Percentiles rank a stretch among this genome's conserved stretches.
Evolutionary conservation across 2,797 vertebrate genomes (phyloP).

Genomic region (Cetoscarus ocellatus): DNA sequence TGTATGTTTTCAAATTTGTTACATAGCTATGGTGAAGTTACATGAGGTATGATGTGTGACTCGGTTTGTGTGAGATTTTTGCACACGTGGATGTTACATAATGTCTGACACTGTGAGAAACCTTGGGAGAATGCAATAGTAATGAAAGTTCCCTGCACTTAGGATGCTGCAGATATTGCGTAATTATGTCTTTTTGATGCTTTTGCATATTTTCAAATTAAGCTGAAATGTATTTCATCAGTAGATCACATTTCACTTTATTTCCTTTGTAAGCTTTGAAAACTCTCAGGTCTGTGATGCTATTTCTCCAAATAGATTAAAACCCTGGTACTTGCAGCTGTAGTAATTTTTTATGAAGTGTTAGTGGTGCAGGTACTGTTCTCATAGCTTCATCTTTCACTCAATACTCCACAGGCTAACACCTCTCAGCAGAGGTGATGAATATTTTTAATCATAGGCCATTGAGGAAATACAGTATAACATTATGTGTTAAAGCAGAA

Average conservation of each 20-base stretch:
- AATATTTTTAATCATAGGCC: slow-evolving; percentile 57
- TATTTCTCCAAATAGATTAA: slow-evolving; percentile 17
- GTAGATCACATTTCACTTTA: not conserved
- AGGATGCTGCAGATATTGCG: slow-evolving; percentile 21
- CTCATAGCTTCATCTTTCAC: slow-evolving; percentile 30
- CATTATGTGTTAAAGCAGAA: slow-evolving; percentile 10
- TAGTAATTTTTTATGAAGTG: slow-evolving; percentile 29
- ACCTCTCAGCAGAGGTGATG: slow-evolving; percentile 34
- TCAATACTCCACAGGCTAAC: slow-evolving; percentile 32
- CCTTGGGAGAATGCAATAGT: slow-evolving; percentile 45
- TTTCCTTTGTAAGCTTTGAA: slow-evolving; percentile 5
- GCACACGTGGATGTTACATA: slow-evolving; percentile 65
- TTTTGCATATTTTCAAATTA: slow-evolving; percentile 2
- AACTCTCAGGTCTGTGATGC: not conserved
- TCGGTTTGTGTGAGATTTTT: slow-evolving; percentile 34
- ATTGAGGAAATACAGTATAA: slow-evolving; percentile 42
- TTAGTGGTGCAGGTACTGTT: slow-evolving; percentile 3
- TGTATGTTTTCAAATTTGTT: slow-evolving; percentile 11
- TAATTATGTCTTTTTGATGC: slow-evolving; percentile 26
- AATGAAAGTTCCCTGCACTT: slow-evolving; percentile 55
- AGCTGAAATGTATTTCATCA: not conserved
- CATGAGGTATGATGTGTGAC: slow-evolving; percentile 25
- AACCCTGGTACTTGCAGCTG: slow-evolving; percentile 14
- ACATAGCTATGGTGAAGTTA: slow-evolving; percentile 10
- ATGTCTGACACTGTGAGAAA: slow-evolving; percentile 42